Evolutionary conservation across 2,797 vertebrate species (phyloP), one percentile per base, ranked within the genome.

Genomic region (Columba guinea): DNA sequence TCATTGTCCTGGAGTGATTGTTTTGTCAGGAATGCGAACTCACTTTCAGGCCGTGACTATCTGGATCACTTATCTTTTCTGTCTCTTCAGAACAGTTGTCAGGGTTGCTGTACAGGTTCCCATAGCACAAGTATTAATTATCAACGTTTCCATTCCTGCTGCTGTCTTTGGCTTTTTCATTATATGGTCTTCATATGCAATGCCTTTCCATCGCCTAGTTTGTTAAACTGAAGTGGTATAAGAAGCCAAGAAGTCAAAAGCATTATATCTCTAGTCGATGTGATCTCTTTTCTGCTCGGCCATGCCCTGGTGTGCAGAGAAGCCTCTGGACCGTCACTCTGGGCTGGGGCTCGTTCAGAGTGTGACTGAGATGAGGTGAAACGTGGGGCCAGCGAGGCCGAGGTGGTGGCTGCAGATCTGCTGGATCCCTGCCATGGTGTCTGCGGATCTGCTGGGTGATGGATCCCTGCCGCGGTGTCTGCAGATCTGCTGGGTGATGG

Each of bases 181-280:
- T 22, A 5, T 26, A 22, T 22, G 20, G 17, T 37, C 41, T 28
- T 63, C 13, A 4, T 9, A 11, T 19, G 17, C 35, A 23, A 22
- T 14, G 11, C 19, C 14, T 83, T 6, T 37, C 49, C 4, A 1
- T 13, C 51, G 34, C 41, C 34, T 35, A 0, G 0, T 39, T 41
- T 16, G 41, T 83, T 63, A 28, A 44, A 37, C 32, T 41, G 58
- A n/a, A 32, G 46, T 19, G 39, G 18, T 17, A 7, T 5, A 20
- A n/a, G 55, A 39, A 51, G n/a, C 26, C 17, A 44, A 30, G 59
- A 35, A 44, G 62, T 35, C 56, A 52, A 4, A 41, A 64, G 27
- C 56, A 7, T 27, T 9, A 5, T 4, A 5, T 19, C 9, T 11
- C 28, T 48, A 20, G 10, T 13, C 12, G 35, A 17, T 17, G 27